Evolutionary conservation across 1,140 invertebrate genomes (phyloP), one percentile per base, ranked within the genome.

Genomic region (Achroia grisella): DNA sequence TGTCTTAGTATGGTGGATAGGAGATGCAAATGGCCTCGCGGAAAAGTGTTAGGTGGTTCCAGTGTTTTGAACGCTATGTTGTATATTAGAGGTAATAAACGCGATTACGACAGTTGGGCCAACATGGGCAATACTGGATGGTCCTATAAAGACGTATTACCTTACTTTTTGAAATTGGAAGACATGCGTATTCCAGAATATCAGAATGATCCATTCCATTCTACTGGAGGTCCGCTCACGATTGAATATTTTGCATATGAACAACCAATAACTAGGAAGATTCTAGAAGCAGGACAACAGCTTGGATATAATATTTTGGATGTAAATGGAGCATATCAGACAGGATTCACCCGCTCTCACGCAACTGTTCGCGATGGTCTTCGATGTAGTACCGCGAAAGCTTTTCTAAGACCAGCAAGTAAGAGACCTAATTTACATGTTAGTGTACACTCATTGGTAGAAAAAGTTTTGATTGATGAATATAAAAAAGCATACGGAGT

Each of bases 31-130:
- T 94, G 92, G 92, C 92, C 93, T 0, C 81, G 92, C 23, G 93
- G 90, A 5, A 93, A 93, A 75, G 92, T 93, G 28, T 69, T 95
- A 3, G 96, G 96, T 8, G 96, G 97, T 1, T 92, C 90, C 1
- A 95, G 93, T 56, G 90, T 91, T 2, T 77, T 97, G 9, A 97
- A 97, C 68, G 95, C 93, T 2, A 97, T 97, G 95, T 87, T 96
- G 29, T 97, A 97, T 56, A 89, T 96, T 0, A 84, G 96, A 23
- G 96, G 96, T 0, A 95, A 97, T 80, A 89, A 87, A 29, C 84
- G 75, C 2, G 95, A 97, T 79, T 98, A 97, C 66, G 93, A 98
- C 66, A 71, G 89, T 10, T 98, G 95, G 95, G 90, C 90, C 12
- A 76, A 78, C 28, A 63, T 90, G 73, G 94, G 89, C 56, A 96